Evolutionary conservation across 2,888 invertebrate genomes (phyloP), one percentile per base, ranked within the genome.

Genomic region (Tachina grossa): DNA sequence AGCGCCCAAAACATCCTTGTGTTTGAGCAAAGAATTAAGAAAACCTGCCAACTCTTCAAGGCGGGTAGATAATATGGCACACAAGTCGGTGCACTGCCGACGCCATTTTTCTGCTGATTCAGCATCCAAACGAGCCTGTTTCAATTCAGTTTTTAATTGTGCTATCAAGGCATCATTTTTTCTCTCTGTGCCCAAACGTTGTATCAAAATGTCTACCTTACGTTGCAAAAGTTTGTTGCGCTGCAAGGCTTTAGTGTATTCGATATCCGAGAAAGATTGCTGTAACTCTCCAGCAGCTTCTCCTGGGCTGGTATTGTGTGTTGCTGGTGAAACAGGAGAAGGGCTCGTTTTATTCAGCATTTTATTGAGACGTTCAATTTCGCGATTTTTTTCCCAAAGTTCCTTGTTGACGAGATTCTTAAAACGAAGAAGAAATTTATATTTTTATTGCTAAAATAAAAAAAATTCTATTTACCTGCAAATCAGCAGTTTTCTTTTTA

Each of bases 41-140:
- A 95, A 95, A 14, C 93, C 92, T 0, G 95, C 95, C 59, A 95
- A 90, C 88, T 95, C 95, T 87, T 95, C 94, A 6, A 95, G 89
- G 0, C 95, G 93, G 45, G 91, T 93, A 22, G 94, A 94, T 9
- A 95, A 90, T 57, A 94, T 90, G 2, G 88, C 83, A 87, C 92
- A 93, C 1, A 93, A 90, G 74, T 92, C 91, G 0, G 90, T 89
- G 77, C 92, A 93, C 77, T 92, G 91, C 6, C 88, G 88, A 1
- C 92, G 91, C 91, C 91, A 92, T 78, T 90, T 91, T 65, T 92
- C 90, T 0, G 92, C 90, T 11, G 87, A 88, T 16, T 92, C 91
- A 10, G 90, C 88, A 43, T 93, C 91, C 0, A 87, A 79, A 41
- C 89, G 89, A 11, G 91, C 90, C 22, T 89, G 87, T 59, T 89